Evolutionary conservation across 2,888 invertebrate species (phyloP), one percentile per base, ranked within the genome.

Genomic region (Yponomeuta evonymella): DNA sequence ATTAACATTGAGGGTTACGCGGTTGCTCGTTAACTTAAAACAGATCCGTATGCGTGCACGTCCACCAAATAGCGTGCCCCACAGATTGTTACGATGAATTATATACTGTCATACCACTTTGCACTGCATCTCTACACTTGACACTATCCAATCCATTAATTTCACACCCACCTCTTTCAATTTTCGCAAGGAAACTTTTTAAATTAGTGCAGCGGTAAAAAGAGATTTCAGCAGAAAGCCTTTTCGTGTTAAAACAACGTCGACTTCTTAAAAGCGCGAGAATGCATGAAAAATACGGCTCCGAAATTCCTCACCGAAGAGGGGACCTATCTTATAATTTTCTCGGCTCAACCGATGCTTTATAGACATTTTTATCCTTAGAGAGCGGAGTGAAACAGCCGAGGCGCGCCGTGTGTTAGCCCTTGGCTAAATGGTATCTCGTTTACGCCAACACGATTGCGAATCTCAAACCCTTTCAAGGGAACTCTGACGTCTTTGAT

Each of bases 381-480:
- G 70, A 71, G 69, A 73, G 71, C 63, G 79, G 51, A 81, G 84
- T 79, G 81, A 79, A 81, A 79, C 77, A 75, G 72, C 77, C 71
- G 74, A 71, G 62, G 71, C 73, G 71, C 69, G 68, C 77, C 75
- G 78, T 81, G 79, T 79, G 77, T 82, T 83, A 76, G 89, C 90
- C 89, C 76, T 84, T 83, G 88, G 90, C 88, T 85, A 85, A 88
- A 89, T 86, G 79, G 83, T 86, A 84, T 87, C 86, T 88, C 82
- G 87, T 88, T 88, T 85, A 85, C 81, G 81, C 82, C 84, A 86
- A 87, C 84, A 81, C 84, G 86, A 87, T 87, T 87, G 86, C 84
- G 78, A 86, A 86, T 86, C 86, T 85, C 80, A 82, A 85, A 83
- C 82, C 85, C 86, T 87, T 86, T 85, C 80, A 83, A 79, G 77